Evolutionary conservation across 2,797 vertebrate genomes (phyloP).

Genomic region (Paratrypauchen microcephalus): DNA sequence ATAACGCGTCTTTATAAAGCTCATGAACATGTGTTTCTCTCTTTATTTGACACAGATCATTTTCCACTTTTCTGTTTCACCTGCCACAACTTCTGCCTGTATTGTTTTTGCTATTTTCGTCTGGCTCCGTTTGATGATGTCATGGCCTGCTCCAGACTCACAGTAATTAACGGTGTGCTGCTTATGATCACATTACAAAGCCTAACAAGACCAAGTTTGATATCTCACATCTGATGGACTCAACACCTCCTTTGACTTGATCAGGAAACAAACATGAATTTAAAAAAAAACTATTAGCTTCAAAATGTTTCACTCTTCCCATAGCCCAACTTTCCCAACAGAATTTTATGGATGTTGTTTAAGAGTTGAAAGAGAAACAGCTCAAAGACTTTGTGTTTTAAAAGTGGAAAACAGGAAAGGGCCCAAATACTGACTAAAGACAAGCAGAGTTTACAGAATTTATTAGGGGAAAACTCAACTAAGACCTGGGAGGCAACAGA

Average conservation of each 20-base stretch:
- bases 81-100: constrained; percentile 52
- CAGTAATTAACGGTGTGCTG: constrained; percentile 59
- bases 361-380: background rate
- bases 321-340: background rate
- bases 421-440: constrained; percentile 2
- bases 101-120: constrained; percentile 60
- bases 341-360: constrained; percentile 2
- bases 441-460: background rate
- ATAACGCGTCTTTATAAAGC: background rate
- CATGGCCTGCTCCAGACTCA: constrained; percentile 35
- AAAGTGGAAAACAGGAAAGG: constrained; percentile 10
- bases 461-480: constrained; percentile 7
- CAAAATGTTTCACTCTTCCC: constrained; percentile 7
- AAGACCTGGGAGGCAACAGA: background rate
- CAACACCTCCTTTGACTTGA: background rate
- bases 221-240: constrained; percentile 1
- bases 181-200: constrained; percentile 53
- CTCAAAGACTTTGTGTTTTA: constrained; percentile 4
- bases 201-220: constrained; percentile 21
- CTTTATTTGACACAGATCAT: background rate
- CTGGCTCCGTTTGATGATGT: constrained; percentile 45
- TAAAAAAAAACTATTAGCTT: background rate
- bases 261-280: constrained; percentile 1
- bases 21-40: background rate
- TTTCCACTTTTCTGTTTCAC: constrained; percentile 7